Evolutionary conservation across 2,113 vertebrate genomes (phyloP).

Genomic region (Marmota monax): DNA sequence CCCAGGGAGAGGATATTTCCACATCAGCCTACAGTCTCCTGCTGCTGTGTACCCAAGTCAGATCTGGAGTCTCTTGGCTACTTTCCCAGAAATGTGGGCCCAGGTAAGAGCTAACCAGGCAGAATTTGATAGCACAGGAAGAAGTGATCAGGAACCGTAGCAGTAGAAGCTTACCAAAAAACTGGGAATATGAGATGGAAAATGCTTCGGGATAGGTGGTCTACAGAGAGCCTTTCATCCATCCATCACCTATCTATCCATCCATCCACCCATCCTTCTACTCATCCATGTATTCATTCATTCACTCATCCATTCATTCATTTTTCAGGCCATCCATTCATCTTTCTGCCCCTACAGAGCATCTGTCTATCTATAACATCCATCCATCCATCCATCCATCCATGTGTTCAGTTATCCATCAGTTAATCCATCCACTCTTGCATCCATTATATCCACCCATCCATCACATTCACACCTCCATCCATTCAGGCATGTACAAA

Average conservation of each 20-base stretch:
- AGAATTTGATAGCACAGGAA: neutral
- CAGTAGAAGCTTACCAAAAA: neutral
- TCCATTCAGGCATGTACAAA: neutral
- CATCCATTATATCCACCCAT: no score
- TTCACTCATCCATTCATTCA: no score
- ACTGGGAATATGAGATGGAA: neutral
- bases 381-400: neutral
- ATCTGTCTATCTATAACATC: neutral
- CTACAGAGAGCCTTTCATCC: neutral
- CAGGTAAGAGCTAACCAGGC: slow-evolving; percentile 44
- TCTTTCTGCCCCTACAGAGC: neutral
- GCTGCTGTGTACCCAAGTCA: neutral
- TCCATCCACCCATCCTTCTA: neutral
- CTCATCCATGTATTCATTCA: neutral
- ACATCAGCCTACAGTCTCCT: slow-evolving; percentile 21
- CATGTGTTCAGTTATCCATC: neutral
- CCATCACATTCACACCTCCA: neutral
- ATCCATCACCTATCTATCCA: neutral
- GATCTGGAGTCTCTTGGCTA: slow-evolving; percentile 47
- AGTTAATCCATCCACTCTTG: neutral
- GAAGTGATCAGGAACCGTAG: slow-evolving; percentile 12
- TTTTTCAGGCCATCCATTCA: no score
- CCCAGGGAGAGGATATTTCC: slow-evolving; percentile 32
- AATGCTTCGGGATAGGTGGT: neutral
- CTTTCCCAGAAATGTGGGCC: slow-evolving; percentile 55